phyloP scores from a whole-genome alignment of 2,797 vertebrate species.

The Antennarius maculatus region DNA sequence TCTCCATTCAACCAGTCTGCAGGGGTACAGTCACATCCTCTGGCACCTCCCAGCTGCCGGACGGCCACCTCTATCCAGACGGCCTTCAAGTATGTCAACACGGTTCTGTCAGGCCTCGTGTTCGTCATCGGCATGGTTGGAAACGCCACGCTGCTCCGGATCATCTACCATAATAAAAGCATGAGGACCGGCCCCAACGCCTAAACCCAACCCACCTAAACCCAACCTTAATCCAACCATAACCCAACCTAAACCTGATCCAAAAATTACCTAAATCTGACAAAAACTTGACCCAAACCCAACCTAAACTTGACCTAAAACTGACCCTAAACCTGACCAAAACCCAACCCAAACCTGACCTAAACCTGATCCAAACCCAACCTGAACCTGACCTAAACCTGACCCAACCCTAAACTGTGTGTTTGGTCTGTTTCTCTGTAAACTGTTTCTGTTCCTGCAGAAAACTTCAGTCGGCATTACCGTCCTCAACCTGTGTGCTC shows the following conservation, averaged over 20 bases:
- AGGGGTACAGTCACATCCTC: rapidly evolving
- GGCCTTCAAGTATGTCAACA: slow-evolving; percentile 91
- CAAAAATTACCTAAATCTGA: too few relatives aligned
- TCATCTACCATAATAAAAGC: slow-evolving; percentile 93
- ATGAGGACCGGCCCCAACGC: slow-evolving; percentile 97
- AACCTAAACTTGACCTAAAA: too few relatives aligned
- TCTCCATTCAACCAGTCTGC: slow-evolving; percentile 35
- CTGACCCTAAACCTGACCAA: too few relatives aligned
- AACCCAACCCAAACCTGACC: too few relatives aligned
- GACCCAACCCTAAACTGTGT: slow-evolving; percentile 41
- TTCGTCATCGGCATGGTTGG: slow-evolving; percentile 93
- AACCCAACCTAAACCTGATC: too few relatives aligned
- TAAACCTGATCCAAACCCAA: not conserved
- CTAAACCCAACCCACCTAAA: too few relatives aligned
- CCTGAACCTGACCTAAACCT: not conserved
- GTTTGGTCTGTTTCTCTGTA: slow-evolving; percentile 91
- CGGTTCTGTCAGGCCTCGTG: slow-evolving; percentile 87
- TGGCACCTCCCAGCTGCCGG: slow-evolving; percentile 43
- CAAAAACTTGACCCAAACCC: too few relatives aligned
- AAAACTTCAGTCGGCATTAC: slow-evolving; percentile 97
- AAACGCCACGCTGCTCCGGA: slow-evolving; percentile 92
- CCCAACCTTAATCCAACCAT: too few relatives aligned
- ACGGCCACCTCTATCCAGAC: slow-evolving; percentile 63
- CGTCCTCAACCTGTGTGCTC: slow-evolving; percentile 93
- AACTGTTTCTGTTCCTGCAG: slow-evolving; percentile 93